Evolutionary conservation across 2,113 vertebrate genomes (phyloP), one percentile per base, ranked within the genome.

Genomic region (Myiozetetes cayanensis): DNA sequence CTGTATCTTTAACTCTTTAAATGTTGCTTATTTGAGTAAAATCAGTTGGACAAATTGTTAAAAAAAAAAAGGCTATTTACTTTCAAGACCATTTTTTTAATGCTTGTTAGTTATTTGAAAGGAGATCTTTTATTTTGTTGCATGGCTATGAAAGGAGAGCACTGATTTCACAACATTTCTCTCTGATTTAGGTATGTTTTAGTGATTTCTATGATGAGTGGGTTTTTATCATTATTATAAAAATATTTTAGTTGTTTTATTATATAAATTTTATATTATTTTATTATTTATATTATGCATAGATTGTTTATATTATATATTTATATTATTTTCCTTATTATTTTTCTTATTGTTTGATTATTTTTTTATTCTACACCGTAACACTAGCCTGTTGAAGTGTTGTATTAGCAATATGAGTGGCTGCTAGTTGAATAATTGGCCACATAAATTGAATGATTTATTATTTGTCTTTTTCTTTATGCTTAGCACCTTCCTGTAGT

Each of bases 401-500:
- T 87, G 21, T 28, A 33, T 77, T 74, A 80, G 22, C 73, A 91
- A 59, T 28, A 49, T 17, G 18, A 89, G 17, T 74, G 59, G 53
- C 90, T 86, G 39, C 8, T 65, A 86, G 68, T 78, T 90, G 59
- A 96, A 90, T 91, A 74, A 72, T 82, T 89, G 82, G 35, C 78
- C n/a, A 31, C 61, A 22, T 44, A 72, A 82, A 86, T 35, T 5
- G 74, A 81, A 56, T 41, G 67, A n/a, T 55, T 88, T 67, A 30
- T 74, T 37, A 39, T 78, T 61, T 94, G 49, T 85, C 25, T 65
- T 2, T 8, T 85, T n/a, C 10, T 23, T 78, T 21, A 63, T 71
- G 78, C 90, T 98, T 96, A 95, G 92, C 93, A 84, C 24, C 59
- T 83, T 47, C 44, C 41, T 97, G 85, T 80, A 62, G 73, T 73